Base-by-base conservation (phyloP, 2,113 vertebrate species). In the Perca schrenkii region DNA sequence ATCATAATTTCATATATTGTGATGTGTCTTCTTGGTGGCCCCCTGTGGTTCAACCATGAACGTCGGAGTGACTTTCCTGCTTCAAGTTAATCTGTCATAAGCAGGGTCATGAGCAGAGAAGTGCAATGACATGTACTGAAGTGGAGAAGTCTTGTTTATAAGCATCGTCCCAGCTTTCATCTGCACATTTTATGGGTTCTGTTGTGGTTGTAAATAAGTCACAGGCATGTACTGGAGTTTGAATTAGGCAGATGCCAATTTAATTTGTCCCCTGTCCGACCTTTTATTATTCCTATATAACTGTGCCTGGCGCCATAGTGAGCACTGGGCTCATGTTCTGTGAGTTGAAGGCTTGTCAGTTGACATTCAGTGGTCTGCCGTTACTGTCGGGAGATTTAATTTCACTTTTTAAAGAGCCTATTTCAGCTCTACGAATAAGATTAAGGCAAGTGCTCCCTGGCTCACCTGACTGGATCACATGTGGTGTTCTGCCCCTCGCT, bases 341-440 rank as follows among this genome's bases (percentile, higher is more conserved):
- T 36, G 74, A 74, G 49, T 0, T 28, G 16, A 85, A 46, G 16
- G 22, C 43, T 68, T n/a, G 65, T 71, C 13, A 2, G 31, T 10
- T 36, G 65, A 75, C 86, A 22, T 66, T 69, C 36, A 82, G 75
- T 57, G 78, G 80, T 75, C 75, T 83, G 61, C 67, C 50, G 83
- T 81, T 91, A 81, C 81, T 83, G 74, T 79, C 69, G 74, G 36
- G 58, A 79, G 79, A 93, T 90, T 93, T 34, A 49, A 86, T 94
- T 95, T 88, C 63, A 66, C 77, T 77, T 85, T 86, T 46, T 91
- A 93, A 93, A 84, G 73, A 74, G 53, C 73, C 86, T 63, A 71
- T 90, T 95, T 91, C 74, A 82, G 80, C 69, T 86, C 70, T 36
- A 40, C 77, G 90, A 83, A 92, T 80, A 46, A 77, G 85, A 90